A percentile compares a stretch with the other conserved stretches of the same genome.
phyloP scores from a whole-genome alignment of 2,113 vertebrate genomes.

The Bungarus multicinctus region DNA sequence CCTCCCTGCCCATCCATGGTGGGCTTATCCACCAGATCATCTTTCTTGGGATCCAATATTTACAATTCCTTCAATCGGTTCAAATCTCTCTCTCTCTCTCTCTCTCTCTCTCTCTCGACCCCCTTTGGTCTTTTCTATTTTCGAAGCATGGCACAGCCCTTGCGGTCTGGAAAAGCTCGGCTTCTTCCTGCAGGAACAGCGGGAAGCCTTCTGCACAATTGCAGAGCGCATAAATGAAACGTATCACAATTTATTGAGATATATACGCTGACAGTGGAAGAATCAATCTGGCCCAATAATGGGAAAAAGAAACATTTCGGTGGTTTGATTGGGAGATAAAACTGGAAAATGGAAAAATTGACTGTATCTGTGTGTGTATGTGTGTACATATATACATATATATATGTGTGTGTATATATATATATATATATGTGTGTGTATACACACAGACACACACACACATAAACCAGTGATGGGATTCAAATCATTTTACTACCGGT shows the following conservation, averaged over 20 bases:
- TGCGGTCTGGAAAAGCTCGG: not conserved
- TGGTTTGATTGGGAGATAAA: not conserved
- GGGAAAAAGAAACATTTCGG: not conserved
- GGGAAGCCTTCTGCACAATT: not conserved
- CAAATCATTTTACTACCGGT: no score
- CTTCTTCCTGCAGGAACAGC: not conserved
- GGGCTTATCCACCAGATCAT: not conserved
- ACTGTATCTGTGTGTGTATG: no score
- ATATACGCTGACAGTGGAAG: not conserved
- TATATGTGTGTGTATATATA: no score
- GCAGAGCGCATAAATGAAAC: not conserved
- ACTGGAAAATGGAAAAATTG: not conserved
- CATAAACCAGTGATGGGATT: no score
- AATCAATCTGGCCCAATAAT: not conserved
- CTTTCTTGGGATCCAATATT: not conserved
- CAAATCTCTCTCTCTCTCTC: not conserved
- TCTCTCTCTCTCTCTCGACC: not conserved
- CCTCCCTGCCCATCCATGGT: not conserved
- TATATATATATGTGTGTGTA: no score
- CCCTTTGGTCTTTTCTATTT: not conserved
- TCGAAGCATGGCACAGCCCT: not conserved
- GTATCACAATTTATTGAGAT: not conserved
- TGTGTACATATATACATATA: no score
- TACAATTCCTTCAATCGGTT: not conserved
- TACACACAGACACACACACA: no score